Evolutionary conservation across 1,140 invertebrate species (phyloP).

Genomic region (Apis florea): DNA sequence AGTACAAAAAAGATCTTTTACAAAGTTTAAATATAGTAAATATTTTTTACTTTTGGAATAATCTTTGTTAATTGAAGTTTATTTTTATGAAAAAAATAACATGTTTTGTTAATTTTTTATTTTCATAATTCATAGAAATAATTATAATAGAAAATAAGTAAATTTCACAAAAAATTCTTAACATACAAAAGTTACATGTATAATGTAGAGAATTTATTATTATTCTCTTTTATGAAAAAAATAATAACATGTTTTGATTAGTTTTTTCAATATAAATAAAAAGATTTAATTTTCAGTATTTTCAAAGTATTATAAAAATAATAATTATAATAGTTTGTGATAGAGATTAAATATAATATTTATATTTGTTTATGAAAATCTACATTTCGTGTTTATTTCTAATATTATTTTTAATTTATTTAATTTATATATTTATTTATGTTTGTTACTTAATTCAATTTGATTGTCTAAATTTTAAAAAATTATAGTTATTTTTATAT

Average conservation of each 20-base stretch:
- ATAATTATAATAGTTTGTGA: conserved; percentile 1
- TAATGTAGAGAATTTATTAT: not conserved
- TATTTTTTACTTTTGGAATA: conserved; percentile 7
- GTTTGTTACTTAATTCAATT: conserved; percentile 9
- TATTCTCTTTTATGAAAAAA: not conserved
- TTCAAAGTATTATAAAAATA: not conserved
- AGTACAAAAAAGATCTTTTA: conserved; percentile 2
- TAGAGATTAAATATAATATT: not conserved
- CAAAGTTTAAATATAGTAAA: not conserved
- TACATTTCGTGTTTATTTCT: conserved; percentile 8
- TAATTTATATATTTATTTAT: conserved; percentile 12
- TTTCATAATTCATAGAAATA: not conserved
- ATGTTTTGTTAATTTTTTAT: not conserved
- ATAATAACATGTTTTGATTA: no score
- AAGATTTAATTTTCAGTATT: not conserved
- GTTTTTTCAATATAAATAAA: not conserved
- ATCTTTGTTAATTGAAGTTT: not conserved
- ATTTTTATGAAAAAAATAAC: no score
- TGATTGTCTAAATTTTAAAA: not conserved
- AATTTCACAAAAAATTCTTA: not conserved
- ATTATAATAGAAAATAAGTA: not conserved
- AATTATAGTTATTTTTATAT: not conserved
- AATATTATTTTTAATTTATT: conserved; percentile 14
- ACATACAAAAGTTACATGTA: not conserved
- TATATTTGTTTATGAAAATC: not conserved